Percentiles rank a stretch among this genome's conserved stretches.
These are phyloP conservation scores for Sarcophaga bullata DNA, from an alignment of 1,140 invertebrate genomes.

Conservation along the genomic window DNA sequence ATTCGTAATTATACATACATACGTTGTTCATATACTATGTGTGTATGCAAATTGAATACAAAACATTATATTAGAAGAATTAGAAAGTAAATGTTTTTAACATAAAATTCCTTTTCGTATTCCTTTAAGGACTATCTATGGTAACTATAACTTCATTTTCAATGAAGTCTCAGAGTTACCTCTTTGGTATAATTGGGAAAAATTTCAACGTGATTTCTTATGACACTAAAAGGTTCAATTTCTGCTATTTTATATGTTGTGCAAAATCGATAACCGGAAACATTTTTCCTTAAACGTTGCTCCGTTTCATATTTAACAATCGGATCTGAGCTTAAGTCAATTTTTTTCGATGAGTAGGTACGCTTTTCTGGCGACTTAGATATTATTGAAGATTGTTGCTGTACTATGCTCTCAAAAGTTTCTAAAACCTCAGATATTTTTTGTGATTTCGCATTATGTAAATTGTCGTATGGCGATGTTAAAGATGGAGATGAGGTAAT, in stretches of 20 bases:
- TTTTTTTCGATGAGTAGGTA: background rate
- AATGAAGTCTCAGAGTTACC: conserved; percentile 62
- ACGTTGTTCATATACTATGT: too few species aligned
- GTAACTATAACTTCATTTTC: background rate
- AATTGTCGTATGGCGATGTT: conserved; percentile 30
- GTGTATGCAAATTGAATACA: too few species aligned
- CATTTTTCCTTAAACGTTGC: too few species aligned
- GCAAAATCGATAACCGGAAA: conserved; percentile 18
- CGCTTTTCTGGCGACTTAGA: background rate
- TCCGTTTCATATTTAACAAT: too few species aligned
- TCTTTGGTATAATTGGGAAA: conserved; percentile 63
- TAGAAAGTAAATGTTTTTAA: background rate
- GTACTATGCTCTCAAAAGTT: conserved; percentile 54
- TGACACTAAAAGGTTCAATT: conserved; percentile 59
- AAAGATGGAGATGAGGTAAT: background rate
- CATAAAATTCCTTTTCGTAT: background rate
- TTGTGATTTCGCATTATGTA: conserved; percentile 45
- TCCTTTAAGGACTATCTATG: background rate
- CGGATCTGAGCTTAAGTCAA: background rate
- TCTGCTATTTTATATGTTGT: conserved; percentile 52
- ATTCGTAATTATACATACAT: background rate
- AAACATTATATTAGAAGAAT: background rate
- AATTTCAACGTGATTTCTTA: conserved; percentile 62
- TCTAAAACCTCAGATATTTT: conserved; percentile 56
- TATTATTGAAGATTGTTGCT: background rate